A percentile compares a stretch with the other conserved stretches of the same genome.
These are phyloP conservation scores for Anoplopoma fimbria DNA, from an alignment of 2,113 vertebrate genomes.

Conservation along the genomic window DNA sequence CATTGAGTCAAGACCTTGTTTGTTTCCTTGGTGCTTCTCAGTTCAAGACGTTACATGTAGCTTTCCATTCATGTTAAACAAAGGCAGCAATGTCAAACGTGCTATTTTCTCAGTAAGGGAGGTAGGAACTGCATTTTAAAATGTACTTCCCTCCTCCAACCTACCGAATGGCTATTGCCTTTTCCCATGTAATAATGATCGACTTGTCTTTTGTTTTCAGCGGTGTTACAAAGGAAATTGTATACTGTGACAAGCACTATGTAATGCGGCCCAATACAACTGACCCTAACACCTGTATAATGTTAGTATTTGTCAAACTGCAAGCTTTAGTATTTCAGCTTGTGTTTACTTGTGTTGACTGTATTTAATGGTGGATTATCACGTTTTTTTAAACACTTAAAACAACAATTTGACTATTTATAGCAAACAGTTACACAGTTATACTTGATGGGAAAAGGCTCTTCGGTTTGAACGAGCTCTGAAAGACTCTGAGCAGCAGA, in stretches of 20 bases:
- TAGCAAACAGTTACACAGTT: neutral
- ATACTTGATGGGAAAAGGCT: neutral
- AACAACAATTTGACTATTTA: neutral
- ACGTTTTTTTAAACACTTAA: neutral
- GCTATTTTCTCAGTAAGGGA: neutral
- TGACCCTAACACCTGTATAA: conserved; percentile 8
- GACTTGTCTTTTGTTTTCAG: conserved; percentile 22
- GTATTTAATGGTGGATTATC: neutral
- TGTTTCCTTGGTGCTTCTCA: conserved; percentile 16
- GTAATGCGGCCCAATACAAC: conserved; percentile 5
- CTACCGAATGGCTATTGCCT: conserved; percentile 29
- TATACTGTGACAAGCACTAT: conserved; percentile 9
- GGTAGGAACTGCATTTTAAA: neutral
- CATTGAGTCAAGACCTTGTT: conserved; percentile 12
- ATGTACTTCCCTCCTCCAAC: conserved; percentile 4
- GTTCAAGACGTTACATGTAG: neutral
- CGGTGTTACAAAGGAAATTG: neutral
- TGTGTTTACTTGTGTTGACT: neutral
- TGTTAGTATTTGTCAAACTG: neutral
- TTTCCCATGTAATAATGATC: conserved; percentile 32
- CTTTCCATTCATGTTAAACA: neutral
- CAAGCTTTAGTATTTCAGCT: neutral
- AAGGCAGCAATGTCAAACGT: neutral
- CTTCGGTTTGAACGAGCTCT: neutral
- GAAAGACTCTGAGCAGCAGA: neutral